Base-by-base conservation (phyloP, 2,797 vertebrate genomes). In the Dallia pectoralis region DNA sequence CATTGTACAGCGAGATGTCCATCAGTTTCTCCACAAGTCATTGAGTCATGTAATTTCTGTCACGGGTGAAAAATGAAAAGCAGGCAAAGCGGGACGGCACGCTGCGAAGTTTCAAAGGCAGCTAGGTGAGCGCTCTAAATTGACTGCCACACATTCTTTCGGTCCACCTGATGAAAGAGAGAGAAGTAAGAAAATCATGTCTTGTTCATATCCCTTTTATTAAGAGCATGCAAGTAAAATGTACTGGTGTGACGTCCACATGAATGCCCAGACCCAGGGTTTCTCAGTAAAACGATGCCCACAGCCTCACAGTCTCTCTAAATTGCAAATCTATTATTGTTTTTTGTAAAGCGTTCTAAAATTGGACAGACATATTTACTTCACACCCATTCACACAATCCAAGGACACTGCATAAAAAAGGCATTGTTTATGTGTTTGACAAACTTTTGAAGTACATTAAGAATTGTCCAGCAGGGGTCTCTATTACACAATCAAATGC, bases 221-320 rank as follows among this genome's bases (percentile, higher is more conserved):
- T 87, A 89, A 79, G 83, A 82, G 78, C 12, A 12, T 44, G 11
- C 40, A 44, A 25, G 27, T 27, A 1, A 12, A 71, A 62, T 47
- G 29, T 62, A 62, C 18, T 44, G 53, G 12, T 25, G 29, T 33
- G 84, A 86, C 85, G 85, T 86, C 87, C 87, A 87, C 89, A 81
- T 83, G 86, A 80, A 88, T 87, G 81, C 87, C 88, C 89, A 84
- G n/a, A n/a, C n/a, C n/a, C n/a, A n/a, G n/a, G n/a, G n/a, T n/a
- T 86, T 87, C 87, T 91, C 90, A 92, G 91, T 91, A 91, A 91
- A 91, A 92, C 90, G 90, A 92, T 89, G 84, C 90, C 91, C 79
- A 84, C 86, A 91, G 87, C 80, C 88, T 79, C 77, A 82, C 87
- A 88, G 89, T 87, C 86, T 71, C 75, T 80, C 88, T 89, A 89